A percentile compares a stretch with the other conserved stretches of the same genome.
These are phyloP conservation scores for Tetramorium parvispinum DNA, from an alignment of 1,140 invertebrate species.

Conservation along the genomic window DNA sequence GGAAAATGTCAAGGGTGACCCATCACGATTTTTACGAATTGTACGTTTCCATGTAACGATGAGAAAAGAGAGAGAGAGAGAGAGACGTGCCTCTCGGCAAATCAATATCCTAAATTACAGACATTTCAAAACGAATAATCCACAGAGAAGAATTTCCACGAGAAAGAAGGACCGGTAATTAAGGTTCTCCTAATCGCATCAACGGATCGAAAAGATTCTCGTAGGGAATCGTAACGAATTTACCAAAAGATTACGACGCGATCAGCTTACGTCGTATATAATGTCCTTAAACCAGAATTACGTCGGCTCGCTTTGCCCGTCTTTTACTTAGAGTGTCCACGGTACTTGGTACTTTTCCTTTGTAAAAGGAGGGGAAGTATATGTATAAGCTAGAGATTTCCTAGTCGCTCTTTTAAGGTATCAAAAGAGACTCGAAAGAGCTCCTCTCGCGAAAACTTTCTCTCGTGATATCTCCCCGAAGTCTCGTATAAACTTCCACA, in stretches of 20 bases:
- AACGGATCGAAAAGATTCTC: background rate
- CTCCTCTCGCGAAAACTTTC: conserved; percentile 24
- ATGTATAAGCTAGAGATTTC: background rate
- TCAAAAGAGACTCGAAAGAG: background rate
- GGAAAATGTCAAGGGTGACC: conserved; percentile 40
- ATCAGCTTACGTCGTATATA: background rate
- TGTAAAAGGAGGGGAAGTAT: background rate
- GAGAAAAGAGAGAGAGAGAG: background rate
- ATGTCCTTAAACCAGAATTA: conserved; percentile 24
- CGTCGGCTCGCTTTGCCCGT: background rate
- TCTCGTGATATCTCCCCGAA: background rate
- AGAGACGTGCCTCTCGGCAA: too few species aligned
- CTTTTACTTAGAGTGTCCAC: background rate
- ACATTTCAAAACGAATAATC: background rate
- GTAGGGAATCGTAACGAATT: background rate
- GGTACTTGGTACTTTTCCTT: background rate
- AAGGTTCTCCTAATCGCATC: background rate
- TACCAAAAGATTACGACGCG: conserved; percentile 10
- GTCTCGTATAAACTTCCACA: conserved; percentile 1
- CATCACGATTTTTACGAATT: background rate
- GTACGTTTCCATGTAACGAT: background rate
- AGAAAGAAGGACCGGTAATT: background rate
- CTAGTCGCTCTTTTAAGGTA: background rate
- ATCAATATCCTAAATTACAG: background rate
- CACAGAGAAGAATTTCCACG: background rate